Conservation (phyloP, 2,888 invertebrate species). For the Chrysotoxum bicinctum region DNA sequence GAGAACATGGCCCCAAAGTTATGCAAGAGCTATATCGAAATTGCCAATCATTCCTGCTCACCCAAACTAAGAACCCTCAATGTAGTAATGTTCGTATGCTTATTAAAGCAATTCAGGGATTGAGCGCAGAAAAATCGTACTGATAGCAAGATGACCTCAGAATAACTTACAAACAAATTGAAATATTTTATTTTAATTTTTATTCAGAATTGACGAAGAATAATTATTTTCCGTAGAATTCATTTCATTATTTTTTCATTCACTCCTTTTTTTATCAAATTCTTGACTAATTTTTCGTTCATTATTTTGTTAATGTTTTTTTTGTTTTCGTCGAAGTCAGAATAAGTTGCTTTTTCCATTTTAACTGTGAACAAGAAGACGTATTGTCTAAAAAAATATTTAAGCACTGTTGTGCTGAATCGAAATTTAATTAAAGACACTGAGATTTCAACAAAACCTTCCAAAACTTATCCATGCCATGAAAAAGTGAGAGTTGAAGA, state of each 20-base stretch:
- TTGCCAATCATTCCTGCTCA: constrained; percentile 86
- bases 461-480: too few species aligned
- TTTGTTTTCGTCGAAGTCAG: constrained; percentile 24
- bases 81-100: constrained; percentile 80
- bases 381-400: constrained; percentile 47
- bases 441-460: too few species aligned
- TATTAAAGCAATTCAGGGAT: constrained; percentile 81
- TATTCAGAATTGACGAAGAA: constrained; percentile 42
- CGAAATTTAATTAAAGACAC: background rate
- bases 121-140: constrained; percentile 55
- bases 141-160: constrained; percentile 40
- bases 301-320: constrained; percentile 25
- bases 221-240: constrained; percentile 53
- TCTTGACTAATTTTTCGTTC: constrained; percentile 19
- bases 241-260: constrained; percentile 8
- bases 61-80: constrained; percentile 86
- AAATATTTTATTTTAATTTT: constrained; percentile 40
- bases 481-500: too few species aligned
- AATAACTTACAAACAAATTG: constrained; percentile 16
- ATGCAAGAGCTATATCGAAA: constrained; percentile 89
- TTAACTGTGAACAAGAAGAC: constrained; percentile 48
- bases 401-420: constrained; percentile 50
- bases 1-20: constrained; percentile 91
- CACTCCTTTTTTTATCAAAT: constrained; percentile 7
- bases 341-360: constrained; percentile 30